Evolutionary conservation across 2,888 invertebrate genomes (phyloP).

Genomic region (Mellilla xanthometata): DNA sequence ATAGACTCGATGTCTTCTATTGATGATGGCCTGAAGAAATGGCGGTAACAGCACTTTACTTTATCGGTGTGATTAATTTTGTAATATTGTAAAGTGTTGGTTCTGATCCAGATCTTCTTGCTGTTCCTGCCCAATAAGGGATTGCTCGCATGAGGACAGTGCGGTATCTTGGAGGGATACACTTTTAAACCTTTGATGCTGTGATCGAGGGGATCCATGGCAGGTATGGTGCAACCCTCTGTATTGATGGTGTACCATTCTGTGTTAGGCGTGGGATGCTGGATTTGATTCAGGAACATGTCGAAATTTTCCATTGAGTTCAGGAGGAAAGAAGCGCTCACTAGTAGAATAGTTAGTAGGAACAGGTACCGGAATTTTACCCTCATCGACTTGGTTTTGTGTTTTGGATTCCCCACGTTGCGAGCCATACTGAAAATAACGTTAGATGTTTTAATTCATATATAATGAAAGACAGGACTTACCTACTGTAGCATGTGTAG

Average conservation of each 20-base stretch:
- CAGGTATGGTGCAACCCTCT: constrained; percentile 84
- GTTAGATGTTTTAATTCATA: constrained; percentile 5
- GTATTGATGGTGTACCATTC: constrained; percentile 71
- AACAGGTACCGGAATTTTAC: constrained; percentile 42
- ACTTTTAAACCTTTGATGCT: constrained; percentile 51
- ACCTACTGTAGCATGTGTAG: too few relatives aligned
- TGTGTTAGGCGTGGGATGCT: constrained; percentile 5
- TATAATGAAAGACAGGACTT: too few relatives aligned
- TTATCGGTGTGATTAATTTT: constrained; percentile 58
- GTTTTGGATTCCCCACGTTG: constrained; percentile 11
- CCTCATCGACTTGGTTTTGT: constrained; percentile 20
- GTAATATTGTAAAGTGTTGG: constrained; percentile 65
- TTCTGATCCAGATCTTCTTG: constrained; percentile 75
- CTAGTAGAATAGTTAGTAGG: constrained; percentile 37
- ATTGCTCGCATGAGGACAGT: constrained; percentile 18
- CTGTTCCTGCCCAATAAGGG: constrained; percentile 75
- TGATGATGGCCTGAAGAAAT: constrained; percentile 50
- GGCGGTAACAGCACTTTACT: constrained; percentile 81
- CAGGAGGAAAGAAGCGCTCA: constrained; percentile 40
- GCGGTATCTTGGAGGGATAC: constrained; percentile 13
- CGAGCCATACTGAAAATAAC: constrained; percentile 30
- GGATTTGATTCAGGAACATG: constrained; percentile 9
- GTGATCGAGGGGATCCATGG: constrained; percentile 79
- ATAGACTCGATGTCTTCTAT: constrained; percentile 22
- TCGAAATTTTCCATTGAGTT: constrained; percentile 11